A percentile compares a stretch with the other conserved stretches of the same genome.
phyloP scores from a whole-genome alignment of 2,888 invertebrate species.

The Lasioglossum pauxillum region DNA sequence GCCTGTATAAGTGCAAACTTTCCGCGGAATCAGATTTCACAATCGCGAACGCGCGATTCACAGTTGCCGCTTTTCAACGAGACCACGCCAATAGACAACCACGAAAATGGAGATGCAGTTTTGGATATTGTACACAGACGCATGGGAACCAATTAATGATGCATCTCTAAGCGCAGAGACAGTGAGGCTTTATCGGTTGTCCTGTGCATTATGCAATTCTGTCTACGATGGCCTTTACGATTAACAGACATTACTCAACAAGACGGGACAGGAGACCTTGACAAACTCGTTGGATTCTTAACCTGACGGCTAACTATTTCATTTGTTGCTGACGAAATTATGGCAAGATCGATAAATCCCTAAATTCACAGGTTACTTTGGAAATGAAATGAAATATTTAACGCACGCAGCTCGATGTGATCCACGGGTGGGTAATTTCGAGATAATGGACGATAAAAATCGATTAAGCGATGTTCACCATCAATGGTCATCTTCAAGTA shows the following conservation, averaged over 20 bases:
- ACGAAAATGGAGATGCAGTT: neutral
- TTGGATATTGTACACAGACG: neutral
- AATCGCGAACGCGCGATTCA: neutral
- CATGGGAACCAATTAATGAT: constrained; percentile 27
- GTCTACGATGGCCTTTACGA: constrained; percentile 52
- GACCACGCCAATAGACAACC: neutral
- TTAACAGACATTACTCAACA: constrained; percentile 57
- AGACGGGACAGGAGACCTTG: constrained; percentile 59
- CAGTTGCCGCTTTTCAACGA: neutral
- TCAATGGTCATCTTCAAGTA: neutral
- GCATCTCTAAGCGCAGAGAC: neutral
- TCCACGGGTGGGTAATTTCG: neutral
- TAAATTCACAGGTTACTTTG: neutral
- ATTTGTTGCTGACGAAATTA: constrained; percentile 13
- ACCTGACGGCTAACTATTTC: constrained; percentile 36
- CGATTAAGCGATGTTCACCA: neutral
- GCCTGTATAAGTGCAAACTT: neutral
- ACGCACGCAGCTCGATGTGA: neutral
- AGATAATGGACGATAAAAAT: neutral
- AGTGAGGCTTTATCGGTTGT: constrained; percentile 47
- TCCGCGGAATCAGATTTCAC: neutral
- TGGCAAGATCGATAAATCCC: neutral
- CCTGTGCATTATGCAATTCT: constrained; percentile 58
- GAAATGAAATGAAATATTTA: neutral
- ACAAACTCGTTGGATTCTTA: constrained; percentile 40